Evolutionary conservation across 2,797 vertebrate genomes (phyloP).

Genomic region (Clarias laeviceps): DNA sequence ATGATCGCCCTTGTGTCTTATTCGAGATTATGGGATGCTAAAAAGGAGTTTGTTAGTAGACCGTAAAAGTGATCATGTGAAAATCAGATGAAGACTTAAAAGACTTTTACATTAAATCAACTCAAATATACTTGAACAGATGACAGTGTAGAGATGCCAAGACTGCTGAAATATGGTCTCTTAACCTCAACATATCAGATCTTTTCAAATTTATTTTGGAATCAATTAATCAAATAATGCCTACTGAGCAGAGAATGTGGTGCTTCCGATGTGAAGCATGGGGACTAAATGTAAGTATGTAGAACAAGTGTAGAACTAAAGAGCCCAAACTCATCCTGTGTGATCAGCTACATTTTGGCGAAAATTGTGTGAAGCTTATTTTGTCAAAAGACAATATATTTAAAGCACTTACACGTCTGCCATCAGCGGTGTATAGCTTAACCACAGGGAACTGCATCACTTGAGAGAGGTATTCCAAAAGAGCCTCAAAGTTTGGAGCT

Average conservation of each 20-base stretch:
- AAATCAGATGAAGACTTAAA: too few relatives aligned
- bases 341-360: neutral
- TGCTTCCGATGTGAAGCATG: neutral
- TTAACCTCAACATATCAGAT: neutral
- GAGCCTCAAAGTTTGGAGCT: conserved; percentile 84
- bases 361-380: neutral
- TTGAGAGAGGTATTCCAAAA: conserved; percentile 87
- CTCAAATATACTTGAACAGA: too few relatives aligned
- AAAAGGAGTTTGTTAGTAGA: too few relatives aligned
- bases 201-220: neutral
- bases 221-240: neutral
- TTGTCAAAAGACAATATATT: neutral
- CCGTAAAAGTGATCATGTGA: too few relatives aligned
- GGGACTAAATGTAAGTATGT: neutral
- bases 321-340: neutral
- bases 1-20: too few relatives aligned
- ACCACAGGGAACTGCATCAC: conserved; percentile 85
- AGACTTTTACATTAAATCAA: too few relatives aligned
- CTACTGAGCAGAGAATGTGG: neutral
- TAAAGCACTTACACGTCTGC: conserved; percentile 84
- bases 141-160: too few relatives aligned
- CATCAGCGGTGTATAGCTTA: conserved; percentile 87
- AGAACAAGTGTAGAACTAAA: neutral
- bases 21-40: too few relatives aligned
- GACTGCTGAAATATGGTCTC: too few relatives aligned